phyloP scores from a whole-genome alignment of 2,113 vertebrate genomes.

The Galbula dea region DNA sequence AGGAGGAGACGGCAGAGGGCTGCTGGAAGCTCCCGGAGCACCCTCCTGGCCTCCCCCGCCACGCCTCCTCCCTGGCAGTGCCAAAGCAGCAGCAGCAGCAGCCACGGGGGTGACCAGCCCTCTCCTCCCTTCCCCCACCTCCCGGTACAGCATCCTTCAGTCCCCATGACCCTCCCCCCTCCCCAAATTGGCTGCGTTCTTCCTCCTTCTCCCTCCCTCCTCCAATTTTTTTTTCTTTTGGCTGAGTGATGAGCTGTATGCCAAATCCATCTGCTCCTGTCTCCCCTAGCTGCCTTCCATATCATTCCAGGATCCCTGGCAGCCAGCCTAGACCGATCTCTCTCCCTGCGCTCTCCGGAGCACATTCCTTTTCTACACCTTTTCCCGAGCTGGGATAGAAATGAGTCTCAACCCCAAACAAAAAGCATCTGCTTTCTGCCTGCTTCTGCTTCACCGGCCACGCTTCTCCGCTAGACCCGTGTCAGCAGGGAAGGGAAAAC shows the following conservation, averaged over 20 bases:
- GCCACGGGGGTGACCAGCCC: background rate
- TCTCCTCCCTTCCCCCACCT: slow-evolving; percentile 16
- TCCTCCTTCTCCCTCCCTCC: background rate
- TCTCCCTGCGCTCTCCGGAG: slow-evolving; percentile 50
- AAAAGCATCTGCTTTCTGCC: slow-evolving; percentile 51
- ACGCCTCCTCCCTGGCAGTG: fast-evolving
- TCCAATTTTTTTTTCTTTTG: slow-evolving; percentile 22
- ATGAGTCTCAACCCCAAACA: slow-evolving; percentile 51
- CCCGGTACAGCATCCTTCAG: background rate
- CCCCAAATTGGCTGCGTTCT: slow-evolving; percentile 44
- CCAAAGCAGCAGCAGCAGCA: background rate
- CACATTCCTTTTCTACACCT: slow-evolving; percentile 66
- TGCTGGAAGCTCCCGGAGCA: background rate
- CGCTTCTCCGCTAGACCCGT: slow-evolving; percentile 23
- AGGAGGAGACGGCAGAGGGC: background rate
- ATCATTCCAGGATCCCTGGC: slow-evolving; percentile 62
- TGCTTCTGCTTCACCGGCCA: slow-evolving; percentile 41
- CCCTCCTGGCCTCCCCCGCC: background rate
- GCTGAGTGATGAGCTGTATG: slow-evolving; percentile 64
- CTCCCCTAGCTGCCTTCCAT: slow-evolving; percentile 66
- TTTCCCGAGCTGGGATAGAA: slow-evolving; percentile 40
- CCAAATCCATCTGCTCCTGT: slow-evolving; percentile 71
- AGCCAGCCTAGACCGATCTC: slow-evolving; percentile 60
- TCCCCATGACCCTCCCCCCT: slow-evolving; percentile 43
- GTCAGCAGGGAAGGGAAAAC: slow-evolving; percentile 48